Conservation (phyloP, 2,888 invertebrate genomes). For the Erannis defoliaria region DNA sequence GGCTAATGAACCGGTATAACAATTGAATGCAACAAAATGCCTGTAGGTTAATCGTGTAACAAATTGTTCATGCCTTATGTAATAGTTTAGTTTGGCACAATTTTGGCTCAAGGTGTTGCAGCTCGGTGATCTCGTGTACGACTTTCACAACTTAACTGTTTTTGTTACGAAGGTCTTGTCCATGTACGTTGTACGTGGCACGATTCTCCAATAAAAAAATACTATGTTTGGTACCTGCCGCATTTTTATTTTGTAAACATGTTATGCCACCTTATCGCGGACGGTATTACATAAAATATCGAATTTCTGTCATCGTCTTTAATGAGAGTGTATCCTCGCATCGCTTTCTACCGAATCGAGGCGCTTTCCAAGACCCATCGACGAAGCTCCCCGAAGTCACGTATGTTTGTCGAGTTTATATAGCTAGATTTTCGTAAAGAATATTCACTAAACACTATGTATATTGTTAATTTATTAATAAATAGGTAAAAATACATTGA, state of each 20-base stretch:
- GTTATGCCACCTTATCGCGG: conserved; percentile 29
- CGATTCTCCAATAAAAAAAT: conserved; percentile 51
- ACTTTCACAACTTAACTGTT: conserved; percentile 65
- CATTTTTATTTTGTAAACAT: conserved; percentile 36
- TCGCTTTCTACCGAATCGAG: conserved; percentile 62
- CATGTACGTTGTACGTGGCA: conserved; percentile 54
- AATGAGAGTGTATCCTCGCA: conserved; percentile 58
- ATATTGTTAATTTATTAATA: too few species aligned
- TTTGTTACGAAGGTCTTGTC: conserved; percentile 60
- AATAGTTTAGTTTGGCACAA: conserved; percentile 55
- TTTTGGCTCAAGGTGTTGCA: conserved; percentile 59
- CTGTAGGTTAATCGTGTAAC: conserved; percentile 32
- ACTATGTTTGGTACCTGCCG: conserved; percentile 42
- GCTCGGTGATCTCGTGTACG: conserved; percentile 54
- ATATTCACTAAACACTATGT: too few species aligned
- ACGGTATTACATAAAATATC: conserved; percentile 45
- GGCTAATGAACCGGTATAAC: conserved; percentile 14
- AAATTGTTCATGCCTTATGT: conserved; percentile 53
- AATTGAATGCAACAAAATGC: conserved; percentile 18
- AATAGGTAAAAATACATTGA: not conserved
- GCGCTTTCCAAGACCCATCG: conserved; percentile 59
- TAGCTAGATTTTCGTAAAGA: not conserved
- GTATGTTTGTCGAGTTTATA: conserved; percentile 25
- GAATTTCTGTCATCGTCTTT: conserved; percentile 55
- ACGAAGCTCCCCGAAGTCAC: conserved; percentile 46